Percentiles rank a stretch among this genome's conserved stretches.
These are phyloP conservation scores for Esperia sulphurella DNA, from an alignment of 2,888 invertebrate genomes.

Conservation along the genomic window DNA sequence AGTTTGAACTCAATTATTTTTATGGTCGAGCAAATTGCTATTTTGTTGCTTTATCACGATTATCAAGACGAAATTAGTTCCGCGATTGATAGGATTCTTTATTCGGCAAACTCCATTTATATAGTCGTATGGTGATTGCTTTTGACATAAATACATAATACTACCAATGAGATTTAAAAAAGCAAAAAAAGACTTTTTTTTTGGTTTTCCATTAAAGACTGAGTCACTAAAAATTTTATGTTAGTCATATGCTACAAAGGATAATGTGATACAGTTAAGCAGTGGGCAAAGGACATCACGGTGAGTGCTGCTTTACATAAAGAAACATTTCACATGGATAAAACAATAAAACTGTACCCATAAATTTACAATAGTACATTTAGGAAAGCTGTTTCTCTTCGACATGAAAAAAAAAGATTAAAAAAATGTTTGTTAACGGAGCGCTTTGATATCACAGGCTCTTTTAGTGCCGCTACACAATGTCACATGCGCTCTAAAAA, in stretches of 20 bases:
- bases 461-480: conserved; percentile 43
- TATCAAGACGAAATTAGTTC: conserved; percentile 73
- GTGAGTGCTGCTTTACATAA: conserved; percentile 21
- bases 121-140: conserved; percentile 9
- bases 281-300: conserved; percentile 8
- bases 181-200: too few relatives aligned
- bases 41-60: conserved; percentile 78
- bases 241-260: background rate
- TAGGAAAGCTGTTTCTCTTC: conserved; percentile 34
- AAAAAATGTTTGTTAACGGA: conserved; percentile 40
- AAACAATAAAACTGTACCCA: conserved; percentile 3
- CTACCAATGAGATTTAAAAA: background rate
- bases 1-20: conserved; percentile 79
- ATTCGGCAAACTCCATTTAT: conserved; percentile 34
- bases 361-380: conserved; percentile 11
- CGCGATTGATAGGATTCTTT: conserved; percentile 61
- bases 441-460: conserved; percentile 51
- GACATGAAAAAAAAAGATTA: conserved; percentile 44
- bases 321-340: conserved; percentile 21
- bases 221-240: background rate
- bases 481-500: conserved; percentile 41
- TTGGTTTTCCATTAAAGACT: too few relatives aligned
- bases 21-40: conserved; percentile 76
- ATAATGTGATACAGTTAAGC: conserved; percentile 19
- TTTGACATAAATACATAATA: background rate